Evolutionary conservation across 2,113 vertebrate species (phyloP).

Genomic region (Psittacula cyanocephala): DNA sequence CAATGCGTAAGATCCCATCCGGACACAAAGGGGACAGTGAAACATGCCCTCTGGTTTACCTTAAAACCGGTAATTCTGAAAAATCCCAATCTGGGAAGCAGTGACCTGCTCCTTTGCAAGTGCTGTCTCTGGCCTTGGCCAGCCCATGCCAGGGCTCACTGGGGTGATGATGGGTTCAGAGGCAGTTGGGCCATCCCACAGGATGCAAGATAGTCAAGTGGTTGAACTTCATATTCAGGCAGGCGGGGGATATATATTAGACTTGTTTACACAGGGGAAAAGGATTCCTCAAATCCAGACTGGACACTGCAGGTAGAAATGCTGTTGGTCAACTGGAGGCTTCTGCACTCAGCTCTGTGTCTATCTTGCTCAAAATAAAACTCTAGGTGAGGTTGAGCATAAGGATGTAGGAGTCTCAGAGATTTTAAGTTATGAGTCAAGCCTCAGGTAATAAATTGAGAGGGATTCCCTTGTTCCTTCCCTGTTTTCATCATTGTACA

Average conservation of each 20-base stretch:
- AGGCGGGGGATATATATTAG: neutral
- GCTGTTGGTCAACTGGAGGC: neutral
- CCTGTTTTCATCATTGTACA: neutral
- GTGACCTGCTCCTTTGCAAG: neutral
- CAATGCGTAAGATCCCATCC: rapidly evolving
- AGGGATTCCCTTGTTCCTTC: neutral
- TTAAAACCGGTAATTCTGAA: neutral
- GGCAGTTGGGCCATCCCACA: neutral
- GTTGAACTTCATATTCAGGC: neutral
- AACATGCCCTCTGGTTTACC: neutral
- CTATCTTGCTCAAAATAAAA: neutral
- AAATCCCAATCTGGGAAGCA: neutral
- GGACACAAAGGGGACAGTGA: neutral
- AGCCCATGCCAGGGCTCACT: neutral
- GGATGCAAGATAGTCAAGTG: neutral
- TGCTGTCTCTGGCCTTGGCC: neutral
- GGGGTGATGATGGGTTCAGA: rapidly evolving
- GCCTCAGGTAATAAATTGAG: neutral
- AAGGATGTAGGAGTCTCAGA: neutral
- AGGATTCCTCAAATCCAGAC: neutral
- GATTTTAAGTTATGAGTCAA: neutral
- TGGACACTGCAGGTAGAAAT: neutral
- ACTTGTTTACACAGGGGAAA: neutral
- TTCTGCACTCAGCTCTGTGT: neutral
- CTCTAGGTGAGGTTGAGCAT: neutral